Evolutionary conservation across 2,888 invertebrate species (phyloP).

Genomic region (Acanthoscelides obtectus): DNA sequence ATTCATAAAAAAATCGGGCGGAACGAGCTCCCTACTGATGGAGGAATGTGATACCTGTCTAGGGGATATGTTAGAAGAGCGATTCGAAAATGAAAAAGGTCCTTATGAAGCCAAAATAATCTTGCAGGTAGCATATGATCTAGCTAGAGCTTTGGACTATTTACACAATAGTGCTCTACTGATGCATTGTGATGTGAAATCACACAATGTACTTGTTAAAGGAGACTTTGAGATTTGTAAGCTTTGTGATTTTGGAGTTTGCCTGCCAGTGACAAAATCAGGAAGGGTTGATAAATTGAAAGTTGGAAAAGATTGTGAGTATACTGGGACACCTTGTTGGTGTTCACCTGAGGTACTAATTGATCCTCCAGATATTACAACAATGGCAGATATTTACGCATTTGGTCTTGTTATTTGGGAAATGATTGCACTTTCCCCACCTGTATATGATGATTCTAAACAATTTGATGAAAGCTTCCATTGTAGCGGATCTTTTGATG

Average conservation of each 20-base stretch:
- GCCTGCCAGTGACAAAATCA: conserved; percentile 62
- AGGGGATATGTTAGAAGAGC: conserved; percentile 69
- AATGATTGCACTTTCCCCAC: conserved; percentile 70
- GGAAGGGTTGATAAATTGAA: conserved; percentile 56
- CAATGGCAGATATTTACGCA: conserved; percentile 75
- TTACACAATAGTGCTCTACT: conserved; percentile 67
- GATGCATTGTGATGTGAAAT: conserved; percentile 81
- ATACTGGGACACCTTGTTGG: conserved; percentile 76
- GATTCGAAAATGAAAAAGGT: conserved; percentile 52
- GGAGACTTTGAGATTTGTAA: conserved; percentile 71
- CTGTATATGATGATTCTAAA: conserved; percentile 41
- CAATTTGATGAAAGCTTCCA: not conserved
- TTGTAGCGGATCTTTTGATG: conserved; percentile 29
- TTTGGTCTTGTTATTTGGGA: conserved; percentile 77
- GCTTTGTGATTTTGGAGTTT: conserved; percentile 83
- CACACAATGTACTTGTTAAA: conserved; percentile 74
- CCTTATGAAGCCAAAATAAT: conserved; percentile 62
- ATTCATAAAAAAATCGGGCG: conserved; percentile 51
- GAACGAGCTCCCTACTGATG: conserved; percentile 66
- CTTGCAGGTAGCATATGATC: conserved; percentile 61
- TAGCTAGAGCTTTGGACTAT: conserved; percentile 69
- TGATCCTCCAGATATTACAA: conserved; percentile 54
- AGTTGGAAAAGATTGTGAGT: conserved; percentile 52
- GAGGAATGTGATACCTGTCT: conserved; percentile 71
- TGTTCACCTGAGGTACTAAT: conserved; percentile 73